Evolutionary conservation across 2,888 invertebrate genomes (phyloP).

Genomic region (Athalia circularis): DNA sequence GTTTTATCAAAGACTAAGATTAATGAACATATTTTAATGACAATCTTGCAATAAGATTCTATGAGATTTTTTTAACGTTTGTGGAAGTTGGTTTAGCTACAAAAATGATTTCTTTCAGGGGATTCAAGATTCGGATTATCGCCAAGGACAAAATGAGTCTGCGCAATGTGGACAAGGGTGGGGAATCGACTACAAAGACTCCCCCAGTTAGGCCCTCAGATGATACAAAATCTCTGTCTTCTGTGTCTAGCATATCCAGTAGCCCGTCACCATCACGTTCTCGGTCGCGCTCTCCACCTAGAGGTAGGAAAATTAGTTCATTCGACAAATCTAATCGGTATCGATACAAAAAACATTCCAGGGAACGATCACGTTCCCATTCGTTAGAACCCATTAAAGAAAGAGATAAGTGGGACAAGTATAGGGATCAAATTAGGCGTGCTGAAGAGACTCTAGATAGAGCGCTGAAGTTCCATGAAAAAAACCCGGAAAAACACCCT

Average conservation of each 20-base stretch:
- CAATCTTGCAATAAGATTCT: neutral
- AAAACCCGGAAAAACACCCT: constrained; percentile 92
- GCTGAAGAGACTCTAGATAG: constrained; percentile 79
- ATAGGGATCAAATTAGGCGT: constrained; percentile 72
- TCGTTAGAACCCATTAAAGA: constrained; percentile 69
- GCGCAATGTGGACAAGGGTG: constrained; percentile 53
- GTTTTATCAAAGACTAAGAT: neutral
- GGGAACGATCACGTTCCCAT: constrained; percentile 60
- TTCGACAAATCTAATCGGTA: constrained; percentile 70
- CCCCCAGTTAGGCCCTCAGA: constrained; percentile 61
- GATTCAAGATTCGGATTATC: constrained; percentile 70
- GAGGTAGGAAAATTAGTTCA: constrained; percentile 56
- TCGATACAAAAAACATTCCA: constrained; percentile 65
- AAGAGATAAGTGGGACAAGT: constrained; percentile 77
- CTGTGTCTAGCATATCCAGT: constrained; percentile 76
- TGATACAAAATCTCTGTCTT: constrained; percentile 75
- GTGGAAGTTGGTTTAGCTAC: constrained; percentile 16
- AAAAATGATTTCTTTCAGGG: constrained; percentile 57
- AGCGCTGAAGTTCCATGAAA: constrained; percentile 84
- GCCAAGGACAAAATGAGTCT: constrained; percentile 69
- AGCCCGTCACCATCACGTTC: constrained; percentile 72
- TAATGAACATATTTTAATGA: neutral
- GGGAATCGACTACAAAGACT: constrained; percentile 59
- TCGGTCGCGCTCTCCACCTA: constrained; percentile 64
- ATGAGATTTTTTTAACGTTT: neutral